Conservation (phyloP, 2,113 vertebrate genomes). For the Mus pahari region DNA sequence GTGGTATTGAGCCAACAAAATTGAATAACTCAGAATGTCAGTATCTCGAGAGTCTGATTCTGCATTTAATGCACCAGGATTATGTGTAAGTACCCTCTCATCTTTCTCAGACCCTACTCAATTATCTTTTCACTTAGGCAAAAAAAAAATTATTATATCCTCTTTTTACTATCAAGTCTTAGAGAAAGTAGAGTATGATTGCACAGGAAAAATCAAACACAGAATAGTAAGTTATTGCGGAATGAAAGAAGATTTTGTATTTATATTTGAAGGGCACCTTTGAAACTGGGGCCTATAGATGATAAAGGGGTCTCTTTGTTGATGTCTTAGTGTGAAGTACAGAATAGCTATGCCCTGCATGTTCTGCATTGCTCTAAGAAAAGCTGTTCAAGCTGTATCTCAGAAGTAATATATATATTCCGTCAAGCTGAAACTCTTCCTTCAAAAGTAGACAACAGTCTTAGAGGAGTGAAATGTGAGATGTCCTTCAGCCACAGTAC, state of each 20-base stretch:
- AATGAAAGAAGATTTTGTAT: slow-evolving; percentile 50
- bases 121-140: slow-evolving; percentile 23
- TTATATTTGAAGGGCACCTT: slow-evolving; percentile 28
- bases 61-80: not conserved
- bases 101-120: not conserved
- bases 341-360: slow-evolving; percentile 18
- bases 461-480: slow-evolving; percentile 64
- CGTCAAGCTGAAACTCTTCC: slow-evolving; percentile 76
- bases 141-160: not conserved
- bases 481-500: slow-evolving; percentile 45
- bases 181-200: not conserved
- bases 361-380: slow-evolving; percentile 71
- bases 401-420: slow-evolving; percentile 62
- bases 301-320: not conserved
- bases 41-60: not conserved
- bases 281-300: not conserved
- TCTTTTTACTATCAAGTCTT: not conserved
- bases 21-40: not conserved
- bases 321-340: not conserved
- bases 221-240: slow-evolving; percentile 6
- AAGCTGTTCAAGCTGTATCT: slow-evolving; percentile 71
- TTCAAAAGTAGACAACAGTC: slow-evolving; percentile 72
- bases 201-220: slow-evolving; percentile 54
- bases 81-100: not conserved
- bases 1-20: not conserved